Conservation (phyloP, 92 coral and sea anemone genomes). For the Umimayanthus kanabou region DNA sequence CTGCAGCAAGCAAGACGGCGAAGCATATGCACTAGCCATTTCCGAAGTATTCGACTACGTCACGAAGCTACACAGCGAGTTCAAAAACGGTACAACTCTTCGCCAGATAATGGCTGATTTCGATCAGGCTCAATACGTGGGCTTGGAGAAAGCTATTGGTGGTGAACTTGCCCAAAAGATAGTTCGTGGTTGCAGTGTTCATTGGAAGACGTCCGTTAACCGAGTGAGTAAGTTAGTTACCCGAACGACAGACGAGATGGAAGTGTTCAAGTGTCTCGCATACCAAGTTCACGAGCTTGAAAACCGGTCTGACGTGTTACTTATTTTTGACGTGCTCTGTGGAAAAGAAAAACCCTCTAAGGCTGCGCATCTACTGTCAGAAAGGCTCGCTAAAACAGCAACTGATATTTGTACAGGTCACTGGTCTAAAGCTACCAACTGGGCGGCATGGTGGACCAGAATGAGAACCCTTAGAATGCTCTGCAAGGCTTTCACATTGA, state of each 20-base stretch:
- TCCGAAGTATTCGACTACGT: too few species aligned
- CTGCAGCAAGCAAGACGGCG: too few species aligned
- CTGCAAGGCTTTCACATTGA: too few species aligned
- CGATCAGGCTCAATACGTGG: neutral
- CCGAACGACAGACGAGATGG: neutral
- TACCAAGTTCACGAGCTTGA: conserved; percentile 18
- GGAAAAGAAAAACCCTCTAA: conserved; percentile 18
- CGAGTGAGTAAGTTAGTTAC: conserved; percentile 45
- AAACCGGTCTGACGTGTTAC: conserved; percentile 6
- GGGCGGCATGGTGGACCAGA: too few species aligned
- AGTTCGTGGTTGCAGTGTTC: conserved; percentile 52
- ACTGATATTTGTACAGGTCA: conserved; percentile 4
- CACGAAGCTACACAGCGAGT: too few species aligned
- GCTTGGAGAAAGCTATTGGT: conserved; percentile 40
- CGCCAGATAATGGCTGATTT: too few species aligned
- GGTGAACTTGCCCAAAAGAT: conserved; percentile 1
- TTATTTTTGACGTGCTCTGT: conserved; percentile 41
- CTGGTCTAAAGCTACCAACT: conserved; percentile 30
- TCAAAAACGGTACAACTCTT: too few species aligned
- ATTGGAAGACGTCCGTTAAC: conserved; percentile 50
- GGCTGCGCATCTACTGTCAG: conserved; percentile 34
- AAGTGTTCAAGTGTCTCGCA: too few species aligned
- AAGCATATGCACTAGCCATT: too few species aligned
- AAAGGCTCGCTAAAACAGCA: neutral
- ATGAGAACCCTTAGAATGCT: too few species aligned